Percentiles rank a stretch among this genome's conserved stretches.
These are phyloP conservation scores for Salvelinus alpinus DNA, from an alignment of 2,113 vertebrate species.

Conservation along the genomic window DNA sequence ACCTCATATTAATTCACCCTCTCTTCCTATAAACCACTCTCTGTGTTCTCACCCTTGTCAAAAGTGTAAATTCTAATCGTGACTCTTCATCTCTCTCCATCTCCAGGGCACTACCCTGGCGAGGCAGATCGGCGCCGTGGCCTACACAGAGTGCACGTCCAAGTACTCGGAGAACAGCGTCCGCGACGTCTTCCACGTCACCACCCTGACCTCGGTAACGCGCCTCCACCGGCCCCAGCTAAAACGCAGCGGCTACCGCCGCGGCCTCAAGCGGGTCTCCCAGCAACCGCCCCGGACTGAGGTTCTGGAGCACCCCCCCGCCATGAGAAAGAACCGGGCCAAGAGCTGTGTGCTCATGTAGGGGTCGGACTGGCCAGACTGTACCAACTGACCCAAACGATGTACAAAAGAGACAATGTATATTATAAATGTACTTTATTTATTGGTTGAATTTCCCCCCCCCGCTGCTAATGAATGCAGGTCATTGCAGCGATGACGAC, in stretches of 20 bases:
- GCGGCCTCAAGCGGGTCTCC: conserved; percentile 83
- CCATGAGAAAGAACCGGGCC: conserved; percentile 89
- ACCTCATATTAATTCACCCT: background rate
- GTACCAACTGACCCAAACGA: conserved; percentile 5
- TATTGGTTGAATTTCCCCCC: conserved; percentile 59
- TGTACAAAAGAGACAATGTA: conserved; percentile 11
- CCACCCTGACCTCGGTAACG: conserved; percentile 85
- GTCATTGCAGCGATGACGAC: background rate
- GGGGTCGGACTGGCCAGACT: conserved; percentile 34
- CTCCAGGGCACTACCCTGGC: conserved; percentile 86
- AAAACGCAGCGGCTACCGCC: conserved; percentile 82
- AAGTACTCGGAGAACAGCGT: conserved; percentile 93
- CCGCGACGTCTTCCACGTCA: conserved; percentile 90
- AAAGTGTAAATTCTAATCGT: background rate
- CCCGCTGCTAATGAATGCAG: conserved; percentile 52
- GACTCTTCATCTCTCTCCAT: background rate
- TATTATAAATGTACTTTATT: conserved; percentile 55
- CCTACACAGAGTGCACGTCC: conserved; percentile 92
- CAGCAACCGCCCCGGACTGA: conserved; percentile 86
- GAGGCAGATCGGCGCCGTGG: conserved; percentile 87
- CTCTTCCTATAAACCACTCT: background rate
- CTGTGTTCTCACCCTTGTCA: background rate
- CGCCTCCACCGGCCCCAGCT: conserved; percentile 73
- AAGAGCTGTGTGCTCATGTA: conserved; percentile 96
- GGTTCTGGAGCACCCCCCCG: conserved; percentile 71